A percentile compares a stretch with the other conserved stretches of the same genome.
Conservation (phyloP, 2,113 vertebrate species). For the Tursiops truncatus region DNA sequence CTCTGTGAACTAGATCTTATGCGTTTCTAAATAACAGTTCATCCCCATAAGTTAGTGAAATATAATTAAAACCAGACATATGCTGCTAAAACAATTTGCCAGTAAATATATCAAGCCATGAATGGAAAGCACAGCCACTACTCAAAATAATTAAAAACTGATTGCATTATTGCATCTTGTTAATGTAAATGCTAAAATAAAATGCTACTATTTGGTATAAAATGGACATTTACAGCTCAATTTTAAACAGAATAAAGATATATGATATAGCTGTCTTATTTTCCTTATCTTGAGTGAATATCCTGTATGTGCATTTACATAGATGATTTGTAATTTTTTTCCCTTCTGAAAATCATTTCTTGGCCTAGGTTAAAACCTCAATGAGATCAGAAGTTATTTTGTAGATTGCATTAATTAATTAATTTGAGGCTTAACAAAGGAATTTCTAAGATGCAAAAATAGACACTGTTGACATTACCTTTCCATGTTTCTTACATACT, state of each 20-base stretch:
- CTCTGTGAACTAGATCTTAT: not conserved
- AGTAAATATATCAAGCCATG: not conserved
- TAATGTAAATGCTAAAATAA: not conserved
- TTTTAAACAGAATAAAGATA: not conserved
- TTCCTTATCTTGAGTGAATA: not conserved
- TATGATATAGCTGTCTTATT: not conserved
- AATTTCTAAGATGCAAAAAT: not conserved
- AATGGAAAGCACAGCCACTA: not conserved
- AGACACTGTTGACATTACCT: not conserved
- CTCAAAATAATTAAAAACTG: not conserved
- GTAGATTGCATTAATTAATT: not conserved
- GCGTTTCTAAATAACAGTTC: not conserved
- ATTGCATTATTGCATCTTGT: not conserved
- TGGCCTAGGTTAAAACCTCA: not conserved
- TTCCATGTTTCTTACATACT: not conserved
- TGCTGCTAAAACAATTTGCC: not conserved
- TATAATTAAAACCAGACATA: not conserved
- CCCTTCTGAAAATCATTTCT: not conserved
- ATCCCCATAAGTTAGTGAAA: not conserved
- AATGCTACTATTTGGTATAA: not conserved
- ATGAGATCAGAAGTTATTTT: not conserved
- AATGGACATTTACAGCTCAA: not conserved
- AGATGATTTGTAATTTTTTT: not conserved
- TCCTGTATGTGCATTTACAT: not conserved
- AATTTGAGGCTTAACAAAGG: not conserved